Conservation (phyloP, 2,888 invertebrate species). For the Tenodera sinensis region DNA sequence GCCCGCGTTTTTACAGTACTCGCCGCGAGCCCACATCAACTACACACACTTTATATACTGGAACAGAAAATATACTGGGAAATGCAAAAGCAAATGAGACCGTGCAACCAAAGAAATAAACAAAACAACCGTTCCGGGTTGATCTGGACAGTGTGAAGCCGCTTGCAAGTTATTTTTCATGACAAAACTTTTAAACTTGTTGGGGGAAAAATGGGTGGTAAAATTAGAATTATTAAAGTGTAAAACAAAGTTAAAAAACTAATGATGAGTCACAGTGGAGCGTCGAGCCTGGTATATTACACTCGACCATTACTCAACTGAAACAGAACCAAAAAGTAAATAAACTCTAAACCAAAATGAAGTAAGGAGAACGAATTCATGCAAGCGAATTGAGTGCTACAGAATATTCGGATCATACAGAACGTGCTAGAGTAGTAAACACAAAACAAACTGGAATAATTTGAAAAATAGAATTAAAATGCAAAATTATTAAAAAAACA, state of each 20-base stretch:
- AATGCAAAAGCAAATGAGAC: not conserved
- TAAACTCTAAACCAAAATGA: constrained; percentile 8
- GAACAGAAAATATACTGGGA: not conserved
- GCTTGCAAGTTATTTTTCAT: not conserved
- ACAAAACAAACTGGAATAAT: not conserved
- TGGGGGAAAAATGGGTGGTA: not conserved
- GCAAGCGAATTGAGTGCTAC: constrained; percentile 7
- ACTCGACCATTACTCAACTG: not conserved
- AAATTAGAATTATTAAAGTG: not conserved
- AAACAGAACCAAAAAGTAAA: not conserved
- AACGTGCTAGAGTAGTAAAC: not conserved
- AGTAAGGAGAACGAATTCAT: not conserved
- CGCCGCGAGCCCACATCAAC: not conserved
- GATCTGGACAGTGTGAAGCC: not conserved
- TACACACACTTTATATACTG: not conserved
- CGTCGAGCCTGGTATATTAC: not conserved
- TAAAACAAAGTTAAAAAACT: not conserved
- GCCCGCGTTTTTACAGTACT: not conserved
- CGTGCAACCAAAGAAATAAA: not conserved
- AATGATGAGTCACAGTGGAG: not conserved
- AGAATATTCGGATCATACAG: not conserved
- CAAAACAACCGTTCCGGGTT: not conserved
- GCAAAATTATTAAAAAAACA: constrained; percentile 24
- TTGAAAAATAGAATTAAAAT: not conserved
- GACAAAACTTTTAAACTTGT: not conserved